These are phyloP conservation scores for Leptopilina myrica DNA, from an alignment of 2,888 invertebrate genomes.

Conservation along the genomic window DNA sequence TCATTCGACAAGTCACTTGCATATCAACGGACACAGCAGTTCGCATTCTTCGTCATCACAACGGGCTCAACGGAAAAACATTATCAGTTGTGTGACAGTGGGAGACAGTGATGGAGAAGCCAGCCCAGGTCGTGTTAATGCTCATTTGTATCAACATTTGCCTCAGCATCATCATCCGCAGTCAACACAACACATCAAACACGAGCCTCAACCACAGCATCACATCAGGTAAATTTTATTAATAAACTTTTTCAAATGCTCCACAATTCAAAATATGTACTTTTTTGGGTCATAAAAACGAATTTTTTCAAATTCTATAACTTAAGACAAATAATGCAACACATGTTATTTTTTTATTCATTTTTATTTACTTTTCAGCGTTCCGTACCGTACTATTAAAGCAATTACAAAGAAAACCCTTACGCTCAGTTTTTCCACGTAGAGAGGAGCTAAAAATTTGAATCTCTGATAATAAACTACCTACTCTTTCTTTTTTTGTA, in stretches of 20 bases:
- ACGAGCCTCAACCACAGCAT: conserved; percentile 78
- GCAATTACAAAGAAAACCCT: no score
- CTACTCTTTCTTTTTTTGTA: no score
- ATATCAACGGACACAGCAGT: conserved; percentile 55
- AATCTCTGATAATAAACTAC: no score
- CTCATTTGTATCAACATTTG: conserved; percentile 66
- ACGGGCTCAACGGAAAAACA: conserved; percentile 81
- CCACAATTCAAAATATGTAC: neutral
- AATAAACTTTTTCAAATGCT: no score
- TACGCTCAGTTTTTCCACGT: no score
- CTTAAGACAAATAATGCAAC: no score
- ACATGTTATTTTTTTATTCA: no score
- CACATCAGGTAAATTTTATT: conserved; percentile 66
- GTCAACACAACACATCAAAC: conserved; percentile 77
- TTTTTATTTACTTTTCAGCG: no score
- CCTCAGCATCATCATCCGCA: conserved; percentile 73
- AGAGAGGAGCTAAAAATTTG: no score
- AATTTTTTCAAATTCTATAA: no score
- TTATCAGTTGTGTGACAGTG: conserved; percentile 88
- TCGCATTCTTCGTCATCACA: conserved; percentile 61
- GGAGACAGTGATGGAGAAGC: conserved; percentile 86
- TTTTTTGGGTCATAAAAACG: neutral
- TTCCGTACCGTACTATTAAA: no score
- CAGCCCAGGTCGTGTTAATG: conserved; percentile 79
- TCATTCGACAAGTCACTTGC: conserved; percentile 65